Conservation (phyloP, 1,140 invertebrate species). For the Drosophila orena region DNA sequence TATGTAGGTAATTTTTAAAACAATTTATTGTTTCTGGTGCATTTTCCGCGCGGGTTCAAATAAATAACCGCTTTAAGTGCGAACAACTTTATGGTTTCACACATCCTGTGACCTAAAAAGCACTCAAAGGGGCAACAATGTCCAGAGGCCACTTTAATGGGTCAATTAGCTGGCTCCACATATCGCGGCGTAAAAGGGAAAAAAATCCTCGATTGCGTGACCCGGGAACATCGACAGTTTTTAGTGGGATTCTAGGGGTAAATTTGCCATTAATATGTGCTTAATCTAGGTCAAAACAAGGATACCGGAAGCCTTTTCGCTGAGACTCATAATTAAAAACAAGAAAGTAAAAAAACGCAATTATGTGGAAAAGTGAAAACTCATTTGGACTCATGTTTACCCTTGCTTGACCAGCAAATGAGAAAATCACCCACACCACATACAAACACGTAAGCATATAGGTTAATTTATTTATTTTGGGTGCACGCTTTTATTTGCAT, state of each 20-base stretch:
- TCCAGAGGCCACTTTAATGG: conserved; percentile 28
- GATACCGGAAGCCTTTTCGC: conserved; percentile 10
- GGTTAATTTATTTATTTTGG: conserved; percentile 52
- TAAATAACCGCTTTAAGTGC: conserved; percentile 15
- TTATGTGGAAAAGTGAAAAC: conserved; percentile 25
- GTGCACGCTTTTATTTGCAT: conserved; percentile 44
- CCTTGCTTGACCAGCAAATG: conserved; percentile 38
- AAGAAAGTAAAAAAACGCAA: not conserved
- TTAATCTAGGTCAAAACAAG: conserved; percentile 24
- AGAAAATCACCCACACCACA: conserved; percentile 15
- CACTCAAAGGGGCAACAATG: conserved; percentile 34
- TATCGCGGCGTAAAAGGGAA: conserved; percentile 6
- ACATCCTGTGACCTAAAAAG: conserved; percentile 38
- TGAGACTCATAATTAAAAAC: conserved; percentile 32
- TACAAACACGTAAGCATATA: conserved; percentile 28
- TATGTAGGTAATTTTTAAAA: too few relatives aligned
- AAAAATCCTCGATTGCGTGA: conserved; percentile 37
- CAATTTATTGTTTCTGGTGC: too few relatives aligned
- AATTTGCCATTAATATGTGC: conserved; percentile 30
- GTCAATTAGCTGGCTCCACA: conserved; percentile 43
- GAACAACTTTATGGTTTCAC: conserved; percentile 38
- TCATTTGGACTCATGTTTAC: conserved; percentile 38
- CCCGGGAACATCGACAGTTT: conserved; percentile 26
- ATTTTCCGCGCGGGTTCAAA: too few relatives aligned
- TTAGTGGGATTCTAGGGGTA: not conserved